Evolutionary conservation across 2,888 invertebrate genomes (phyloP), one percentile per base, ranked within the genome.

Genomic region (Ochlodes sylvanus): DNA sequence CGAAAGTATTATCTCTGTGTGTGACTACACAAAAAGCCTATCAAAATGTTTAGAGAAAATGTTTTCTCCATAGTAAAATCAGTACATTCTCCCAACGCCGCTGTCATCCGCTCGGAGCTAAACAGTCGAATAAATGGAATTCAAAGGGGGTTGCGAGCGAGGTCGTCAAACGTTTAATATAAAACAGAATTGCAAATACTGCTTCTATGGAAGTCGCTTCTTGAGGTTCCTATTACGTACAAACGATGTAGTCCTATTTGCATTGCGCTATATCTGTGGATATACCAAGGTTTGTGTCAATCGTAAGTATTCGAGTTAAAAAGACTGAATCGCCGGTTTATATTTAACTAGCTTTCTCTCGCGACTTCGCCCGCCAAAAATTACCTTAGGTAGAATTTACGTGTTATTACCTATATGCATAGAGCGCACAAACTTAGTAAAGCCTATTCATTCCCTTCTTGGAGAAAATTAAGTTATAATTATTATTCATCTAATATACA

Each of bases 111-210:
- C 56, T 44, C 55, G 6, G 21, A 32, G 56, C 56, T 65, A 50
- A 65, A 50, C 57, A 57, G 50, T 44, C 19, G 50, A 32, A 63
- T 44, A 44, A 57, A 50, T 50, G 38, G 57, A 57, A 47, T 57
- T 47, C 47, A 57, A 65, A 65, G 19, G 55, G 27, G 64, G 21
- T 21, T 19, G 42, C 44, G 55, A 63, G 63, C 38, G 64, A 57
- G 57, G 47, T 47, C 57, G 65, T 27, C 21, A 58, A 64, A 57
- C 58, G 58, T 63, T 63, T 44, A 44, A 63, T 44, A 63, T 65
- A 58, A 65, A 65, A 58, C 57, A 50, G 50, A 64, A 65, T 58
- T 65, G 65, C 50, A 52, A 58, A 50, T 21, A 50, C 50, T 12
- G 50, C 38, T 5, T 52, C 38, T 21, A 44, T 32, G 15, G n/a